Base-by-base conservation (phyloP, 2,888 invertebrate species). In the Griposia aprilina region DNA sequence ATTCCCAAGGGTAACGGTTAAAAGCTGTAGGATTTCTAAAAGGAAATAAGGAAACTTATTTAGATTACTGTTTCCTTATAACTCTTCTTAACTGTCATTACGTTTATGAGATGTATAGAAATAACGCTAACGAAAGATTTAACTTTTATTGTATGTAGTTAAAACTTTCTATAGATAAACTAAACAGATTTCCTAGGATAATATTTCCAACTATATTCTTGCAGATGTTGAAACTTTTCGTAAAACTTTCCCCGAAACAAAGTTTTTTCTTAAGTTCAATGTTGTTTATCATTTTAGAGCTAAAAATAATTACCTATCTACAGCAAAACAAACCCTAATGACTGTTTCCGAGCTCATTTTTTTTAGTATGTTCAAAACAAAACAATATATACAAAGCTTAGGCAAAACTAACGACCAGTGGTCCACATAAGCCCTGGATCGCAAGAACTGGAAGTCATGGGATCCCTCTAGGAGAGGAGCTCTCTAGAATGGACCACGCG, bases 11-110 rank as follows among this genome's bases (percentile, higher is more conserved):
- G 59, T 66, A 30, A 67, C 5, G 2, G 8, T 26, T 67, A 57
- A 70, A 82, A 82, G 77, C 57, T 55, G 20, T 66, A 15, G 7
- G 26, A 17, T 55, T 52, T 60, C 45, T 60, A 5, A 26, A 74
- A 57, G 57, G 30, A 41, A 55, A 11, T 26, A 71, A 41, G 1
- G 41, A 41, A 15, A 52, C 10, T 10, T 11, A 50, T n/a, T 20
- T 23, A 48, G 2, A 63, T 23, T 23, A 30, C 23, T 17, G 30
- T 67, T n/a, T 30, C 13, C 26, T 67, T 30, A 10, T 3, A 8
- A 50, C 13, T 30, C 1, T 30, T 30, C 4, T 23, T 66, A 26
- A 10, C 10, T 0, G 10, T 30, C 7, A 30, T 26, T 67, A 4
- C 20, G 30, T 60, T 30, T 20, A 48, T 13, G 48, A 11, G 3